Evolutionary conservation across 2,113 vertebrate species (phyloP).

Genomic region (Eulacestoma nigropectus): DNA sequence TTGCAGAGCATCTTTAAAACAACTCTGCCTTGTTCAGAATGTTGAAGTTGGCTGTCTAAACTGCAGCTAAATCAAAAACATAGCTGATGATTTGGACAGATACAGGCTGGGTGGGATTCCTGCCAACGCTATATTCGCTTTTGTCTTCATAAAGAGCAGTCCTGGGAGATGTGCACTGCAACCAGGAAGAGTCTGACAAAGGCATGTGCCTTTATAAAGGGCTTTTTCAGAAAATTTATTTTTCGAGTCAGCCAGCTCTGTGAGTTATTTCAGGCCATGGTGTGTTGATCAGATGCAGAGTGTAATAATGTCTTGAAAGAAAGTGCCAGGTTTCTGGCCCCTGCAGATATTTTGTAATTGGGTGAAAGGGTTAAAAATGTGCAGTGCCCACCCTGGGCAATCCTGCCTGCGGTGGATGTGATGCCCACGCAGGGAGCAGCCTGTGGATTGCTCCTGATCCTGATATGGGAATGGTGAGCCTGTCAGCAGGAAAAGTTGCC

Average conservation of each 20-base stretch:
- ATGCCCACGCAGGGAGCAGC: neutral
- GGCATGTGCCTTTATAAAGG: neutral
- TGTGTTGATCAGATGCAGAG: neutral
- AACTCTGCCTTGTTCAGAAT: neutral
- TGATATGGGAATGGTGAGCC: neutral
- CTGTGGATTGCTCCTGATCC: neutral
- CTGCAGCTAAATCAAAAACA: slow-evolving; percentile 18
- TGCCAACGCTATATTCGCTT: neutral
- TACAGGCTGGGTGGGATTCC: neutral
- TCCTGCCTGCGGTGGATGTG: neutral
- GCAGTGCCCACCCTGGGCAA: neutral
- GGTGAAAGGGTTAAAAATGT: neutral
- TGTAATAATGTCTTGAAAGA: neutral
- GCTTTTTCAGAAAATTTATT: neutral
- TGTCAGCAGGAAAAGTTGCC: neutral
- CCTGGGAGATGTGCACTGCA: neutral
- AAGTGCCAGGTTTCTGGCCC: neutral
- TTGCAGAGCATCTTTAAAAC: slow-evolving; percentile 1
- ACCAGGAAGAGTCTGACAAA: neutral
- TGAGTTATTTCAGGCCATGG: slow-evolving; percentile 10
- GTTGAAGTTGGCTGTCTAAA: neutral
- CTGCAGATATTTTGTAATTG: neutral
- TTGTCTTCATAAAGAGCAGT: neutral
- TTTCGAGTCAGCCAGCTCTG: neutral
- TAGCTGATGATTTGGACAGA: slow-evolving; percentile 7